These are phyloP conservation scores for Ctenoplectra terminalis DNA, from an alignment of 1,140 invertebrate species.

Conservation along the genomic window DNA sequence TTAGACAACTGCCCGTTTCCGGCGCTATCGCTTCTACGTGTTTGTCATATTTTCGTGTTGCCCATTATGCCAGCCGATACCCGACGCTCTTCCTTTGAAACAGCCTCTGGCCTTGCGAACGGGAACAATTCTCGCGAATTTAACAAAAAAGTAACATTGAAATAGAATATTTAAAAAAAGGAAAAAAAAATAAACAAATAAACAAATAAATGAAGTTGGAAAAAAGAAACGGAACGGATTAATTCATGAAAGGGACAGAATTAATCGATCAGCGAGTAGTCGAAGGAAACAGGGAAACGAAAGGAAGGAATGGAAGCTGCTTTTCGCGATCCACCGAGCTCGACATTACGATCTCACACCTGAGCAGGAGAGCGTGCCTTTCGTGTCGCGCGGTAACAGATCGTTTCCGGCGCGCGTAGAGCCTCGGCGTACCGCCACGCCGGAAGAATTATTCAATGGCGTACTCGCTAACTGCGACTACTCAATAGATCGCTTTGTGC, in stretches of 20 bases:
- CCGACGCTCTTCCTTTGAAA: not conserved
- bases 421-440: slow-evolving; percentile 48
- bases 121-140: not conserved
- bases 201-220: too few species aligned
- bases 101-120: not conserved
- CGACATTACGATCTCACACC: slow-evolving; percentile 66
- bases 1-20: slow-evolving; percentile 80
- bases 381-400: slow-evolving; percentile 75
- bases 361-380: slow-evolving; percentile 71
- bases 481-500: slow-evolving; percentile 56
- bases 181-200: too few species aligned
- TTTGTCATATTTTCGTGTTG: slow-evolving; percentile 76
- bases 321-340: slow-evolving; percentile 29
- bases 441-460: slow-evolving; percentile 72
- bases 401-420: slow-evolving; percentile 71
- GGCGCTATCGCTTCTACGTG: slow-evolving; percentile 79
- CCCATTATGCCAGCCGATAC: slow-evolving; percentile 15
- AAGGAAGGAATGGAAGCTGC: not conserved
- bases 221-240: too few species aligned
- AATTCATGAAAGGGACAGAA: too few species aligned
- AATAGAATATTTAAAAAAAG: too few species aligned
- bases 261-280: not conserved
- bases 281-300: not conserved
- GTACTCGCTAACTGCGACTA: slow-evolving; percentile 46
- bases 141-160: too few species aligned